Evolutionary conservation across 2,888 invertebrate species (phyloP).

Genomic region (Saturnia pavonia): DNA sequence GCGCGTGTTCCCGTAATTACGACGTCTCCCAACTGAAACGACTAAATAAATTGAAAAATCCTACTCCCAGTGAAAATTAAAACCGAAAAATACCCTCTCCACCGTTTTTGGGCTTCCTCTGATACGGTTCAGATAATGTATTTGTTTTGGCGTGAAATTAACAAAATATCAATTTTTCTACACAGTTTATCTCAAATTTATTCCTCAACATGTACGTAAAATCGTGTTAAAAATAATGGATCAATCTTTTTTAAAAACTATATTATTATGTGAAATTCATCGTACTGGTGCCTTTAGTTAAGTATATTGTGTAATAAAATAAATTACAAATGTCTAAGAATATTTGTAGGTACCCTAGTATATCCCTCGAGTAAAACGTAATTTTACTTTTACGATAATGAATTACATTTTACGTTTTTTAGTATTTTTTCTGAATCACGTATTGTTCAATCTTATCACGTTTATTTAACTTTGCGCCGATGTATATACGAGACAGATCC

Average conservation of each 20-base stretch:
- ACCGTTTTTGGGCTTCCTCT: slow-evolving; percentile 62
- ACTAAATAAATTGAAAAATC: slow-evolving; percentile 78
- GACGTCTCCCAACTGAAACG: slow-evolving; percentile 73
- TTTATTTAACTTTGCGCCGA: slow-evolving; percentile 2
- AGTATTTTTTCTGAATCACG: slow-evolving; percentile 10
- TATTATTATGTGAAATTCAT: too few relatives aligned
- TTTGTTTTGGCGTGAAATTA: slow-evolving; percentile 68
- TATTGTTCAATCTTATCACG: slow-evolving; percentile 15
- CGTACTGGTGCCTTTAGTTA: neutral
- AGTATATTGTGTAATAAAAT: neutral
- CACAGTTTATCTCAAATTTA: slow-evolving; percentile 46
- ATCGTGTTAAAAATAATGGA: too few relatives aligned
- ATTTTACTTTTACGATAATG: slow-evolving; percentile 13
- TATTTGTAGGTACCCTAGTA: neutral
- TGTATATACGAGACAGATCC: neutral
- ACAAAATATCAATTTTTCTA: slow-evolving; percentile 48
- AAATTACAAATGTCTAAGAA: slow-evolving; percentile 3
- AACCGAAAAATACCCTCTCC: slow-evolving; percentile 65
- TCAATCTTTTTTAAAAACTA: too few relatives aligned
- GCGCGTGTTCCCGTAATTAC: slow-evolving; percentile 66
- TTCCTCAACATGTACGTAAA: neutral
- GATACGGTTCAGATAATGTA: slow-evolving; percentile 70
- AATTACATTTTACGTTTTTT: slow-evolving; percentile 9
- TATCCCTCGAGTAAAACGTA: neutral
- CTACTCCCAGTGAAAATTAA: slow-evolving; percentile 67